Evolutionary conservation across 2,113 vertebrate species (phyloP), one percentile per base, ranked within the genome.

Genomic region (Mus spicilegus): DNA sequence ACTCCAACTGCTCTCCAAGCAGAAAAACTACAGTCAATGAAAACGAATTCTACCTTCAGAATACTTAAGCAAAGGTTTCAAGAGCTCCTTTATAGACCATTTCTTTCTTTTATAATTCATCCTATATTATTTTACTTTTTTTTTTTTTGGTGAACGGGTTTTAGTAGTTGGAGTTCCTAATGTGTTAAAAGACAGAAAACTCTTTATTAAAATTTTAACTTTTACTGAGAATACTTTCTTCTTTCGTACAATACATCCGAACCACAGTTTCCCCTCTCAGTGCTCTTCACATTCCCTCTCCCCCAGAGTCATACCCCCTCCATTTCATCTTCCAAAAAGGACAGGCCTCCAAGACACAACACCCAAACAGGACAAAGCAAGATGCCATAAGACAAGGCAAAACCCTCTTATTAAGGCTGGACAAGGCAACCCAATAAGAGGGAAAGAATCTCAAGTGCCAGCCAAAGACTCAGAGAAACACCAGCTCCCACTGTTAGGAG

Each of bases 81-180:
- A 89, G 46, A 85, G 80, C 67, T 46, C 54, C 36, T 93, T 88
- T 77, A 78, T 89, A 5, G 16, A 94, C 20, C 3, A 56, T 51
- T 91, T 96, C 10, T 87, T 96, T 85, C 58, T 67, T 93, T 89
- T 56, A 93, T 51, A 81, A 89, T 67, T 28, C 2, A 91, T 78
- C 46, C 42, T 87, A 13, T 75, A 36, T 5, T 49, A 42, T 2
- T 91, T 63, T 95, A 24, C 42, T 93, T 56, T 33, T 93, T 42
- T 42, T 42, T 42, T 22, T 85, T 94, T 86, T 86, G 17, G 39
- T 75, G 90, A 76, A 95, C 39, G 1, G 19, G 46, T 33, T 77
- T 89, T 96, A 69, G 58, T 94, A 69, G 77, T 28, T 89, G 36
- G 90, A 10, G 3, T 84, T 93, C 4, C 69, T 82, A 73, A 89